Conservation (phyloP, 2,888 invertebrate species). For the Falcaria lacertinaria region DNA sequence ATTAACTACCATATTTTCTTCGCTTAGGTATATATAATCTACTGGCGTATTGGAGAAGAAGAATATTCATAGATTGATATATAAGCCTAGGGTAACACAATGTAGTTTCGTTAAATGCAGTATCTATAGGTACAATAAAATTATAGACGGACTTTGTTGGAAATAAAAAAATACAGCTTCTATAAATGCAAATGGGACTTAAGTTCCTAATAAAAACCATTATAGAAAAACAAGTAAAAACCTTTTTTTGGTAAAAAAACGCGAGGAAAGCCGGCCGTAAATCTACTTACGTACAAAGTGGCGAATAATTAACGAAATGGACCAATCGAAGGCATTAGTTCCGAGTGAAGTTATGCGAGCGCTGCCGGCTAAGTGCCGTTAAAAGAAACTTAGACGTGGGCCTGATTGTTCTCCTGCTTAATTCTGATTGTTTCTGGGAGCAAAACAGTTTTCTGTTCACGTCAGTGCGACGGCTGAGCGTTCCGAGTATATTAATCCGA, state of each 20-base stretch:
- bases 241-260: conserved; percentile 44
- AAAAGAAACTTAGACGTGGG: conserved; percentile 77
- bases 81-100: too few relatives aligned
- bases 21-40: too few relatives aligned
- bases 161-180: conserved; percentile 40
- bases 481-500: conserved; percentile 73
- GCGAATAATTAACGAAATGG: conserved; percentile 80
- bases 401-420: conserved; percentile 71
- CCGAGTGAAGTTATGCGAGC: conserved; percentile 68
- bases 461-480: conserved; percentile 57
- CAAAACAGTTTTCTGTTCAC: conserved; percentile 63
- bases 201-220: conserved; percentile 58
- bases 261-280: conserved; percentile 65
- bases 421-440: conserved; percentile 74
- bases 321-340: conserved; percentile 77
- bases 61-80: too few relatives aligned
- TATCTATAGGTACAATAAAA: too few relatives aligned
- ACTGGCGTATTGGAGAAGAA: too few relatives aligned
- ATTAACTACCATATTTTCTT: too few relatives aligned
- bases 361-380: conserved; percentile 71
- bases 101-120: too few relatives aligned
- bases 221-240: conserved; percentile 52
- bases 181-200: conserved; percentile 54
- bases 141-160: too few relatives aligned
- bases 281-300: conserved; percentile 78